Evolutionary conservation across 2,888 invertebrate genomes (phyloP).

Genomic region (Epinotia nisella): DNA sequence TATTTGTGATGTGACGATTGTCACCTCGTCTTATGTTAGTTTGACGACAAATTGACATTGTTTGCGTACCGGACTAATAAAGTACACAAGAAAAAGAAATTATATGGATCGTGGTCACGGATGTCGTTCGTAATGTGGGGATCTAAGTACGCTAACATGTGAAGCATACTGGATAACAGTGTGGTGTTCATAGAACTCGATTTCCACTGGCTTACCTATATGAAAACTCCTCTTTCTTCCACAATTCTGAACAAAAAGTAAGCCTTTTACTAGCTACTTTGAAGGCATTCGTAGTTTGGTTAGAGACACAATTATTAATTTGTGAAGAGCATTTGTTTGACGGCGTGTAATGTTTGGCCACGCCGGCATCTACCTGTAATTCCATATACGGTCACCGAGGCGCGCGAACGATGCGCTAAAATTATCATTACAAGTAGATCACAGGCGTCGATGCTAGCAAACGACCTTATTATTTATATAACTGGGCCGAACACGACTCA

Average conservation of each 20-base stretch:
- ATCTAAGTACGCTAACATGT: no score
- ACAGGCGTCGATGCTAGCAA: conserved; percentile 36
- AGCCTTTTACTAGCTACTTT: neutral
- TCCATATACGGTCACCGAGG: conserved; percentile 11
- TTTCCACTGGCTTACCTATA: no score
- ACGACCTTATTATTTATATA: conserved; percentile 35
- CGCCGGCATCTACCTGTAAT: neutral
- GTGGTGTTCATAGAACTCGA: no score
- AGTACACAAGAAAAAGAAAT: no score
- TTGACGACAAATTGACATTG: no score
- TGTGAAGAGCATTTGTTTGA: neutral
- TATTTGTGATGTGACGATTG: neutral
- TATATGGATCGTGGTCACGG: no score
- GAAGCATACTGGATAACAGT: no score
- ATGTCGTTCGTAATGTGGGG: no score
- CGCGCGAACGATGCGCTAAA: conserved; percentile 27
- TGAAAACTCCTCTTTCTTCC: no score
- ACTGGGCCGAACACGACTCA: conserved; percentile 1
- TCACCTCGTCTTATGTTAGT: no score
- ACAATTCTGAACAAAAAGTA: no score
- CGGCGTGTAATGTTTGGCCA: neutral
- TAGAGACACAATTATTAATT: neutral
- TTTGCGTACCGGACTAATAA: no score
- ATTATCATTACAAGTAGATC: conserved; percentile 37
- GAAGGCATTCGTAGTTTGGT: neutral